Evolutionary conservation across 2,113 vertebrate genomes (phyloP), one percentile per base, ranked within the genome.

Genomic region (Sinocyclocheilus rhinocerous): DNA sequence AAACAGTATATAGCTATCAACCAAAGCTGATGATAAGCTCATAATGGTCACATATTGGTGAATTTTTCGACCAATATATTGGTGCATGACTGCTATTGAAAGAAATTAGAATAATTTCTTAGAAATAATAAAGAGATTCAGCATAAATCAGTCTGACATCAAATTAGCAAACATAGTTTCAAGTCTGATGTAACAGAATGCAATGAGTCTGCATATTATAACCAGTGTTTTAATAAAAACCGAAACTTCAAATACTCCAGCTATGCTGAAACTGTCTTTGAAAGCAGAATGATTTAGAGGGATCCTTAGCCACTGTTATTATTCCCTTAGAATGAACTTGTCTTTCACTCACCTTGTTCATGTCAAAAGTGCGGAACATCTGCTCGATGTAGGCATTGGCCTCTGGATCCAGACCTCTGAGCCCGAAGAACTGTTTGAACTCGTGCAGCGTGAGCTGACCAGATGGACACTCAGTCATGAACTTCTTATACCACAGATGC

Each of bases 401-500:
- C 79, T 96, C 96, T 0, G 92, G 87, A 89, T 97, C 97, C 90
- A 98, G 87, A 20, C 97, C 96, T 33, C 93, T 90, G 77, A 98
- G 94, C 24, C 96, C 96, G 45, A 98, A 97, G 92, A 98, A 97
- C 92, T 97, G 96, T 90, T 98, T 98, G 91, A 97, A 96, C 91
- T 98, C 97, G 7, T 97, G 94, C 88, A 97, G 95, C 0, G 96
- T 97, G 91, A 98, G 94, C 92, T 97, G 97, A 7, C 97, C 97
- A 0, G 97, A 98, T 3, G 97, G 97, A 85, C 97, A 98, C 84
- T 97, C n/a, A n/a, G n/a, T n/a, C 29, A 33, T 33, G 29, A 33
- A 98, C 93, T 98, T 98, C 91, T 98, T 97, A 93, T 97, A 97
- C 97, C 97, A 98, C 72, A 97, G 95, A 90, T 97, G 97, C 94